Percentiles rank a stretch among this genome's conserved stretches.
These are phyloP conservation scores for Rhizoglyphus robini DNA, from an alignment of 1,140 invertebrate genomes.

Conservation along the genomic window DNA sequence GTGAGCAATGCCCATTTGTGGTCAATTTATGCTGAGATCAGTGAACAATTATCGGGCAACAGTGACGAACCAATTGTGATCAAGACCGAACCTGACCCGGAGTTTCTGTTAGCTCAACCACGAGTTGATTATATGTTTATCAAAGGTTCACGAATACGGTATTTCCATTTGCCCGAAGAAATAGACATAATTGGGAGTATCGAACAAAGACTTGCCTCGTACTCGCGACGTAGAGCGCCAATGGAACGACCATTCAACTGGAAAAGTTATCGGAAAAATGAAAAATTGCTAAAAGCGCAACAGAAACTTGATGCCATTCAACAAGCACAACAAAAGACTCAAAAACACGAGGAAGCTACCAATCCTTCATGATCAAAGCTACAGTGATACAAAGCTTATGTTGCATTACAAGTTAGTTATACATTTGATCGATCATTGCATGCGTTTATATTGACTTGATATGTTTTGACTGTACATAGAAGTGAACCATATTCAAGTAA, in stretches of 20 bases:
- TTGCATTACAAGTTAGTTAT: too few species aligned
- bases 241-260: conserved; percentile 10
- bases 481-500: too few species aligned
- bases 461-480: too few species aligned
- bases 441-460: too few species aligned
- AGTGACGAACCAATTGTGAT: not conserved
- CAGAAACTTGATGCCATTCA: not conserved
- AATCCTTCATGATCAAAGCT: too few species aligned
- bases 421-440: too few species aligned
- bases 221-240: not conserved
- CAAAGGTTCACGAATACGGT: conserved; percentile 20
- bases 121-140: conserved; percentile 21
- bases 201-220: not conserved
- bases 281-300: not conserved
- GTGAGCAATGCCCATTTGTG: not conserved
- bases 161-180: conserved; percentile 17
- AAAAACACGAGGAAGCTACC: not conserved
- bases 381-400: too few species aligned
- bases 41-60: not conserved
- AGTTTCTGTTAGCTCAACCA: not conserved
- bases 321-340: not conserved
- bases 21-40: not conserved
- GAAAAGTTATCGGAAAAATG: conserved; percentile 5
- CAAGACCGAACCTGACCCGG: not conserved
- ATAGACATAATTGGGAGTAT: conserved; percentile 18